Base-by-base conservation (phyloP, 2,797 vertebrate species). In the Chromobotia macracanthus region DNA sequence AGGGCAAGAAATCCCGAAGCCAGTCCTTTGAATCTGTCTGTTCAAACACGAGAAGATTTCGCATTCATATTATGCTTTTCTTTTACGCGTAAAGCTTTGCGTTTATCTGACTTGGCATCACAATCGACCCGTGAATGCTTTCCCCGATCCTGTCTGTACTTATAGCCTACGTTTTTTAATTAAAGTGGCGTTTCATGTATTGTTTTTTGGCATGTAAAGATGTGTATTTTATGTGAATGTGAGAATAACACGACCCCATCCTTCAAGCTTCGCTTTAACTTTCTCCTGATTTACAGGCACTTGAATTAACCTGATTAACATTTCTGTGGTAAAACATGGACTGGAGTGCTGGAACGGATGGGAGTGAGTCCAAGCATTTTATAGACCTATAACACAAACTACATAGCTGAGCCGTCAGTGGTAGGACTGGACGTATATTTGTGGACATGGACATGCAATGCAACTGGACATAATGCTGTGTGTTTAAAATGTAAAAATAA, bases 251-350 rank as follows among this genome's bases (percentile, higher is more conserved):
- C 65, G 23, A 35, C 41, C 53, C 53, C 13, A 35, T 31, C 23
- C 23, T 35, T 31, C 25, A 60, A 38, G 3, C 19, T 66, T 61
- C 41, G 74, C 1, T 68, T 77, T 38, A 77, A 28, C 55, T 50
- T 77, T 25, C 55, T 44, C 19, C 46, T 41, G 61, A 72, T 79
- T 79, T 79, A 64, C 58, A 61, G 44, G 41, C 28, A 18, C 68
- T 79, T 55, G 31, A 72, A 79, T 53, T 38, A 72, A 72, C 68
- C 21, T 46, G 46, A 71, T 65, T 51, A 78, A 72, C 68, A 79
- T 72, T 72, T 72, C 21, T 72, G 77, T 65, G 77, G 77, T 53
- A 65, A 79, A 61, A 72, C 68, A 53, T 44, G 55, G 68, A 55
- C 18, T 46, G 48, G 58, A 71, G 31, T 8, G 3, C 53, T 72